Evolutionary conservation across 2,888 invertebrate genomes (phyloP).

Genomic region (Spilosoma lubricipeda): DNA sequence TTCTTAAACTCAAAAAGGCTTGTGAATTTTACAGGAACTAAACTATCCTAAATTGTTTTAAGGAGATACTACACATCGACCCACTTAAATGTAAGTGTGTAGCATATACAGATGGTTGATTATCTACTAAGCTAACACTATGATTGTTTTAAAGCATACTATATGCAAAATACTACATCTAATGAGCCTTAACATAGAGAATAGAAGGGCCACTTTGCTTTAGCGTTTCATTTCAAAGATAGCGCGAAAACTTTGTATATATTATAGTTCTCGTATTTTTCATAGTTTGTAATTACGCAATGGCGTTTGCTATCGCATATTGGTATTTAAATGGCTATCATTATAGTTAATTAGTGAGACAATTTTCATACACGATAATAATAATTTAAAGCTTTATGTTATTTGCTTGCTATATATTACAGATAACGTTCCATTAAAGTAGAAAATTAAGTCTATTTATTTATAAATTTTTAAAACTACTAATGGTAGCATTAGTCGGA

Average conservation of each 20-base stretch:
- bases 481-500: neutral
- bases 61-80: neutral
- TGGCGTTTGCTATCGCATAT: conserved; percentile 44
- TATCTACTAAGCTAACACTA: conserved; percentile 48
- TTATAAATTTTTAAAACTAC: neutral
- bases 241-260: conserved; percentile 14
- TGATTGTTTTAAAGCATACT: conserved; percentile 26
- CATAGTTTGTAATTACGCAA: conserved; percentile 48
- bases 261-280: conserved; percentile 46
- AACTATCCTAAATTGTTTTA: neutral
- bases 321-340: conserved; percentile 49
- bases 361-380: conserved; percentile 47
- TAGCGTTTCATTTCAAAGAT: conserved; percentile 7
- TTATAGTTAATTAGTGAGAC: conserved; percentile 52
- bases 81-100: conserved; percentile 30
- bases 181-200: conserved; percentile 1
- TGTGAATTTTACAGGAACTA: neutral
- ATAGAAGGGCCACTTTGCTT: conserved; percentile 14
- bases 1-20: neutral
- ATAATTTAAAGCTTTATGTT: conserved; percentile 40
- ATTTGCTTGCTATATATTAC: conserved; percentile 33
- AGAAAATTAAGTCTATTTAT: conserved; percentile 1
- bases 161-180: conserved; percentile 1
- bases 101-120: conserved; percentile 48
- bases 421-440: conserved; percentile 41